phyloP scores from a whole-genome alignment of 1,140 invertebrate species.

The Metaphire vulgaris region DNA sequence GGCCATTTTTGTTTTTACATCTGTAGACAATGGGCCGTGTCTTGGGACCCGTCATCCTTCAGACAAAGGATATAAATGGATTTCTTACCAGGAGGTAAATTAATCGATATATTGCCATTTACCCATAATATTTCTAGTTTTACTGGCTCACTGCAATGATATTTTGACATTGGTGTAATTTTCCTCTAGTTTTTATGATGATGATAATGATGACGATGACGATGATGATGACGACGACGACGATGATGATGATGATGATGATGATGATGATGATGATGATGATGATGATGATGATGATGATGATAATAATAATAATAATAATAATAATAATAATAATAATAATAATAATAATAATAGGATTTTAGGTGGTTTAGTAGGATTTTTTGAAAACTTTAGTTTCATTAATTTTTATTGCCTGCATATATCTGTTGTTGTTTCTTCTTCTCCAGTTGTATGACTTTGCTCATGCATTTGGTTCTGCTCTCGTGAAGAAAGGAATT shows the following conservation, averaged over 20 bases:
- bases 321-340: not conserved
- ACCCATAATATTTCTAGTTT: not conserved
- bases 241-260: too few relatives aligned
- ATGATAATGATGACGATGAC: too few relatives aligned
- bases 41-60: slow-evolving; percentile 40
- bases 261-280: too few relatives aligned
- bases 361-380: too few relatives aligned
- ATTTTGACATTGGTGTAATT: not conserved
- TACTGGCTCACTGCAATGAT: not conserved
- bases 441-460: slow-evolving; percentile 54
- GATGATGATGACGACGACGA: too few relatives aligned
- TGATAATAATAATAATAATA: not conserved
- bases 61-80: slow-evolving; percentile 40
- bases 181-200: not conserved
- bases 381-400: not conserved
- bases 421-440: not conserved
- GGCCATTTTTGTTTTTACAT: too few relatives aligned
- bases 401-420: not conserved
- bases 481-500: slow-evolving; percentile 73
- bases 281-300: not conserved
- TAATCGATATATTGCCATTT: not conserved
- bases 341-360: too few relatives aligned
- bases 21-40: slow-evolving; percentile 41
- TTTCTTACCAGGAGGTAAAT: slow-evolving; percentile 42
- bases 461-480: slow-evolving; percentile 84